Evolutionary conservation across 2,797 vertebrate genomes (phyloP).

Genomic region (Tarsius wallacei): DNA sequence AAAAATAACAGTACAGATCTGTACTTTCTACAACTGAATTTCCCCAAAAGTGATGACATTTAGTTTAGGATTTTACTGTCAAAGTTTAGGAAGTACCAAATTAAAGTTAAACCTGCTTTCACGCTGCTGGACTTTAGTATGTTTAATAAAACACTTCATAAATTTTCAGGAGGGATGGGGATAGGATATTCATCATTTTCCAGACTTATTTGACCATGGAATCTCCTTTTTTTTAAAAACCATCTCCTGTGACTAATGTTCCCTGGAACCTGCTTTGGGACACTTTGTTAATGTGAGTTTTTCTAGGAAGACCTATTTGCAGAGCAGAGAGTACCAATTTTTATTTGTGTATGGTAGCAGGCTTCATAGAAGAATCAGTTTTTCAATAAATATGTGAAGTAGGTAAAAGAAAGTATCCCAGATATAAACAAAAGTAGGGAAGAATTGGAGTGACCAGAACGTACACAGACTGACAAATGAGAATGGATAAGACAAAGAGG

Average conservation of each 20-base stretch:
- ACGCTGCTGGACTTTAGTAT: not conserved
- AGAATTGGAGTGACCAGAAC: not conserved
- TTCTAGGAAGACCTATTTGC: constrained; percentile 1
- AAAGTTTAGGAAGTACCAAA: not conserved
- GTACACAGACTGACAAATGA: not conserved
- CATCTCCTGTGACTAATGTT: not conserved
- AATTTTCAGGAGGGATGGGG: not conserved
- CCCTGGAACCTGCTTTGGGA: not conserved
- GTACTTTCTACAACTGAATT: not conserved
- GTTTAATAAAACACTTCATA: not conserved
- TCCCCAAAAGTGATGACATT: not conserved
- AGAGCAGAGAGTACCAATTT: constrained; percentile 4
- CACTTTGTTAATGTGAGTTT: constrained; percentile 20
- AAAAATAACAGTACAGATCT: constrained; percentile 30
- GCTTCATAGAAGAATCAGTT: not conserved
- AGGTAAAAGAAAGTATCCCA: not conserved
- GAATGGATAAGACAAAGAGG: not conserved
- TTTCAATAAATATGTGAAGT: constrained; percentile 13
- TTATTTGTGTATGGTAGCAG: constrained; percentile 38
- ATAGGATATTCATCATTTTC: constrained; percentile 8
- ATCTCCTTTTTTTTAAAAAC: not conserved
- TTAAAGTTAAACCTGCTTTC: constrained; percentile 49
- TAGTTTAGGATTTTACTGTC: constrained; percentile 5
- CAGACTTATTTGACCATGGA: not conserved
- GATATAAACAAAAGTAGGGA: not conserved